Percentiles rank a stretch among this genome's conserved stretches.
Conservation (phyloP, 2,113 vertebrate species). For the Maccullochella peelii region DNA sequence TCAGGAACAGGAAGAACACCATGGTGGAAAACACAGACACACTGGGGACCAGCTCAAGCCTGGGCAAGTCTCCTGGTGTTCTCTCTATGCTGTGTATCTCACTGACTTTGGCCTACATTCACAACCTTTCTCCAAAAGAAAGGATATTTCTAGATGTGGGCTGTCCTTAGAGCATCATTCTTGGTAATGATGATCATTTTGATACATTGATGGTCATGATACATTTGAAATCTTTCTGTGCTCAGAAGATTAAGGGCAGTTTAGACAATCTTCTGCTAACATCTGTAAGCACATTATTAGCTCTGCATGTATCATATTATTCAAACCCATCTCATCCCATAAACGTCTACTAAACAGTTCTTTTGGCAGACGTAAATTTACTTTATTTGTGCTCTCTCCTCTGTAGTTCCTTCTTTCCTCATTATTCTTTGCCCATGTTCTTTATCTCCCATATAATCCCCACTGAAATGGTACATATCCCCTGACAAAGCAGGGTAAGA, state of each 20-base stretch:
- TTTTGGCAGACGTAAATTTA: neutral
- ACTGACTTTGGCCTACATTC: constrained; percentile 66
- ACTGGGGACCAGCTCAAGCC: constrained; percentile 29
- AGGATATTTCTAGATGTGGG: constrained; percentile 29
- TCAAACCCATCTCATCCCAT: neutral
- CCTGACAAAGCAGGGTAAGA: constrained; percentile 37
- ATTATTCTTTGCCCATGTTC: constrained; percentile 5
- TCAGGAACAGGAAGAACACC: constrained; percentile 43
- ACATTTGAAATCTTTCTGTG: neutral
- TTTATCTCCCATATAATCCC: constrained; percentile 41
- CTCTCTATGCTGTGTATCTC: constrained; percentile 7
- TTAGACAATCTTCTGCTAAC: neutral
- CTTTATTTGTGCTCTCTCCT: constrained; percentile 8
- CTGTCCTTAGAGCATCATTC: neutral
- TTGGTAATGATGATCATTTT: constrained; percentile 18
- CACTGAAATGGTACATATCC: constrained; percentile 31
- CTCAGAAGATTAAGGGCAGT: neutral
- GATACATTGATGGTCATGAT: neutral
- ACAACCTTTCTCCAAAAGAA: constrained; percentile 25
- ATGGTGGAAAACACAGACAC: constrained; percentile 31
- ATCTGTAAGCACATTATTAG: neutral
- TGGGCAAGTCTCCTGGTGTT: constrained; percentile 31
- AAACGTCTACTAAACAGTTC: constrained; percentile 1
- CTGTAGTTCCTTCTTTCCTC: constrained; percentile 16
- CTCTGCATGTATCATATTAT: neutral